phyloP scores from a whole-genome alignment of 2,888 invertebrate species.

The Hermaeophaga mercurialis region DNA sequence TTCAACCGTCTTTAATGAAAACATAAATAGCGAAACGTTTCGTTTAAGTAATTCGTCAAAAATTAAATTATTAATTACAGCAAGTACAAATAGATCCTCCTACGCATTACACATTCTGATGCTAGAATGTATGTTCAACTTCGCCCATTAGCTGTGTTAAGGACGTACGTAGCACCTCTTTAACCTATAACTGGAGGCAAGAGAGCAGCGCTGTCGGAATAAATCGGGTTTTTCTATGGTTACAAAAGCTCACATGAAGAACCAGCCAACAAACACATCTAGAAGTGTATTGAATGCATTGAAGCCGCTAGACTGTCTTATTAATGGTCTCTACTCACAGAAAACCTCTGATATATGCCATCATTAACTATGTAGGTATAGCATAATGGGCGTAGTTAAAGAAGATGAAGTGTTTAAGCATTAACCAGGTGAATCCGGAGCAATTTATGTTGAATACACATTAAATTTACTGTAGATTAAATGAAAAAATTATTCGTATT shows the following conservation, averaged over 20 bases:
- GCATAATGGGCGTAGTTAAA: slow-evolving; percentile 1
- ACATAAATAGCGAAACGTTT: too few species aligned
- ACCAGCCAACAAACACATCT: neutral
- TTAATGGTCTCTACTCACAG: neutral
- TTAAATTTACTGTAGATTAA: too few species aligned
- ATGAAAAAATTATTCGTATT: too few species aligned
- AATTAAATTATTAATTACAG: too few species aligned
- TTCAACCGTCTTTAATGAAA: too few species aligned
- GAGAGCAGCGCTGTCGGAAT: neutral
- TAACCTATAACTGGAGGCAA: slow-evolving; percentile 25
- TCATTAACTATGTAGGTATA: neutral
- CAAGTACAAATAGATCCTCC: too few species aligned
- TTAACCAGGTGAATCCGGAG: too few species aligned
- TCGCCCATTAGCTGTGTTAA: slow-evolving; percentile 18
- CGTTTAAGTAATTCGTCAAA: too few species aligned
- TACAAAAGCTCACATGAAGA: neutral
- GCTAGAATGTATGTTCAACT: neutral
- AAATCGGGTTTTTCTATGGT: slow-evolving; percentile 3
- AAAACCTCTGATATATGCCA: slow-evolving; percentile 2
- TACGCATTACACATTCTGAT: too few species aligned
- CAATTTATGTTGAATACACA: too few species aligned
- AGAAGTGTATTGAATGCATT: neutral
- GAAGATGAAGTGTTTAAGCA: neutral
- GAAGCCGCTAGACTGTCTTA: neutral
- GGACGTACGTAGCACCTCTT: slow-evolving; percentile 25